These are phyloP conservation scores for Neoaliturus tenellus DNA, from an alignment of 2,888 invertebrate species.

Conservation along the genomic window DNA sequence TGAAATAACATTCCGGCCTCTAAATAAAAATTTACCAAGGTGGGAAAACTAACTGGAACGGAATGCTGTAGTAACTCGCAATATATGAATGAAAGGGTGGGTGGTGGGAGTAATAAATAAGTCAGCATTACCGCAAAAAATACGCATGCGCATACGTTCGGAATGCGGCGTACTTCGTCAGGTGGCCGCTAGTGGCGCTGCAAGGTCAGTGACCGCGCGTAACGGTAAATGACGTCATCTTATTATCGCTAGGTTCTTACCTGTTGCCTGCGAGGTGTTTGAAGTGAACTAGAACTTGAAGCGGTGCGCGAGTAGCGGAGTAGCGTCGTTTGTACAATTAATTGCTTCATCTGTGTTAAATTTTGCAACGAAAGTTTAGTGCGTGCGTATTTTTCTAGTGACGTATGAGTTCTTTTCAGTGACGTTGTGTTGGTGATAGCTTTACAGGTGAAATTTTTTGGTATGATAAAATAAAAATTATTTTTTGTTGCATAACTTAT, in stretches of 20 bases:
- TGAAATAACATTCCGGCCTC: too few relatives aligned
- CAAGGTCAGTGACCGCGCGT: conserved; percentile 26
- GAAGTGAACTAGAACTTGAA: conserved; percentile 26
- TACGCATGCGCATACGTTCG: neutral
- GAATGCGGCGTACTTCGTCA: neutral
- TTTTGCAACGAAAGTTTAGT: too few relatives aligned
- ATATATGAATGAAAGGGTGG: neutral
- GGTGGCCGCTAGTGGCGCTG: neutral
- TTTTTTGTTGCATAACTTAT: too few relatives aligned
- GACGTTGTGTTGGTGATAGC: too few relatives aligned
- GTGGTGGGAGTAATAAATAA: neutral
- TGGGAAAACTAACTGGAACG: too few relatives aligned
- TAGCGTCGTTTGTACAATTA: neutral
- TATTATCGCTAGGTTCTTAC: neutral
- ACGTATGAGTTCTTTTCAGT: too few relatives aligned
- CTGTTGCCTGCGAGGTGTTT: neutral
- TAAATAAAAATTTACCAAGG: too few relatives aligned
- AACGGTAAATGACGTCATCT: conserved; percentile 23
- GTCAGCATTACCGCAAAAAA: neutral
- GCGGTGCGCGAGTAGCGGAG: neutral
- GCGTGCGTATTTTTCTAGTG: too few relatives aligned
- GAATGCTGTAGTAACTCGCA: too few relatives aligned
- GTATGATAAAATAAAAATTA: too few relatives aligned
- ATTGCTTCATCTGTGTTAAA: too few relatives aligned
- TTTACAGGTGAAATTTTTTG: too few relatives aligned